A percentile compares a stretch with the other conserved stretches of the same genome.
These are phyloP conservation scores for Stenoptilia bipunctidactyla DNA, from an alignment of 2,888 invertebrate genomes.

Conservation along the genomic window DNA sequence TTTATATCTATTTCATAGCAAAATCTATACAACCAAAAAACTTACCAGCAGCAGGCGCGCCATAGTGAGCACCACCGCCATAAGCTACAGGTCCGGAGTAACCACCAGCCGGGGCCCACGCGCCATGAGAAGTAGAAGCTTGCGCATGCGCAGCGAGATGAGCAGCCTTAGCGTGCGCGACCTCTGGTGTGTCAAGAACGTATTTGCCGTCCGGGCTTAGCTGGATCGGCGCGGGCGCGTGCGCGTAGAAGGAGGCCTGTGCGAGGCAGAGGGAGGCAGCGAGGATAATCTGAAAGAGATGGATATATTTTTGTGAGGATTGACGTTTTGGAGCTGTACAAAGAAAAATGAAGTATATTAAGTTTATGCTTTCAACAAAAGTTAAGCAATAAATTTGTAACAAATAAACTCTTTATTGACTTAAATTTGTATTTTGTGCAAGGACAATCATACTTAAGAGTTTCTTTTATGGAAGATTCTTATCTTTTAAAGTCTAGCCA, in stretches of 20 bases:
- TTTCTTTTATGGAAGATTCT: too few relatives aligned
- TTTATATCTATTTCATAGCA: too few relatives aligned
- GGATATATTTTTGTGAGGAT: too few relatives aligned
- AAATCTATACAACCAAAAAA: too few relatives aligned
- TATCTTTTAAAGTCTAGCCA: too few relatives aligned
- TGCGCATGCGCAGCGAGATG: slow-evolving; percentile 61
- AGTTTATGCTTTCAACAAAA: too few relatives aligned
- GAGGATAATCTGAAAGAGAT: slow-evolving; percentile 48
- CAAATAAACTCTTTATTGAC: too few relatives aligned
- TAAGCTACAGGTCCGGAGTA: slow-evolving; percentile 34
- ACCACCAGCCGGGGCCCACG: slow-evolving; percentile 50
- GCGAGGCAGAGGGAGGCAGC: slow-evolving; percentile 63
- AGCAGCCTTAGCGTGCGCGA: slow-evolving; percentile 62
- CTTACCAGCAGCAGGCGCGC: slow-evolving; percentile 58
- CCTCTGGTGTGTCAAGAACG: slow-evolving; percentile 67
- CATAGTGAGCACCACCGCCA: slow-evolving; percentile 42
- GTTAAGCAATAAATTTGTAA: too few relatives aligned
- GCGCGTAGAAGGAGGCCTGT: slow-evolving; percentile 66
- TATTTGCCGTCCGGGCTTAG: slow-evolving; percentile 66
- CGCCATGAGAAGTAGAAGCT: slow-evolving; percentile 56
- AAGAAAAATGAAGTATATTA: too few relatives aligned
- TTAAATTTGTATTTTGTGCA: too few relatives aligned
- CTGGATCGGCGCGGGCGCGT: slow-evolving; percentile 56
- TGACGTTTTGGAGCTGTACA: too few relatives aligned
- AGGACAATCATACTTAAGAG: too few relatives aligned